phyloP scores from a whole-genome alignment of 2,797 vertebrate species.

The Heterohyrax brucei region DNA sequence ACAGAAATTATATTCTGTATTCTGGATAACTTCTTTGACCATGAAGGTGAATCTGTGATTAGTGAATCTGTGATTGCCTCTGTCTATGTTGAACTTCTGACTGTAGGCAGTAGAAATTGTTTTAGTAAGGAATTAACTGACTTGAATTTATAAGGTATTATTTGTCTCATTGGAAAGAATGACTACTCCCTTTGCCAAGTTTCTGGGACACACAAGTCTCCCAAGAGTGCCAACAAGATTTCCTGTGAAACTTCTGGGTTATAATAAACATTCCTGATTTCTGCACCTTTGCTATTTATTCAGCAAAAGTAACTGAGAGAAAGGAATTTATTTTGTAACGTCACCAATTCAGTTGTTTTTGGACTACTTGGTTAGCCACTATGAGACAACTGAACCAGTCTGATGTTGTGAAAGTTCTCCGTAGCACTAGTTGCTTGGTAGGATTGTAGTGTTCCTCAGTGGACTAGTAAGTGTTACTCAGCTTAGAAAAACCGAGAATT shows the following conservation, averaged over 20 bases:
- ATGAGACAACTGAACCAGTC: neutral
- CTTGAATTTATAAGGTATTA: neutral
- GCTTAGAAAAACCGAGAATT: neutral
- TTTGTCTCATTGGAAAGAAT: slow-evolving; percentile 9
- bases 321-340: neutral
- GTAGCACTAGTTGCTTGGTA: neutral
- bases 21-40: slow-evolving; percentile 3
- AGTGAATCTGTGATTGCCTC: neutral
- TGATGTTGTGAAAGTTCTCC: neutral
- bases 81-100: neutral
- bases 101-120: neutral
- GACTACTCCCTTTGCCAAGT: neutral
- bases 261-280: neutral
- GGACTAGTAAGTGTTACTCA: too few species aligned
- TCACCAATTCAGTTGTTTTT: neutral
- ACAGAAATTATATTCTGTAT: neutral
- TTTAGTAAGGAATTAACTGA: neutral
- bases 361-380: neutral
- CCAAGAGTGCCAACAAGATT: neutral
- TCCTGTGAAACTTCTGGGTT: neutral
- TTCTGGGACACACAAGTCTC: neutral
- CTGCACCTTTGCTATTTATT: neutral
- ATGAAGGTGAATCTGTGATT: neutral
- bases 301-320: neutral
- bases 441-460: neutral